Evolutionary conservation across 2,113 vertebrate genomes (phyloP), one percentile per base, ranked within the genome.

Genomic region (Phycodurus eques): DNA sequence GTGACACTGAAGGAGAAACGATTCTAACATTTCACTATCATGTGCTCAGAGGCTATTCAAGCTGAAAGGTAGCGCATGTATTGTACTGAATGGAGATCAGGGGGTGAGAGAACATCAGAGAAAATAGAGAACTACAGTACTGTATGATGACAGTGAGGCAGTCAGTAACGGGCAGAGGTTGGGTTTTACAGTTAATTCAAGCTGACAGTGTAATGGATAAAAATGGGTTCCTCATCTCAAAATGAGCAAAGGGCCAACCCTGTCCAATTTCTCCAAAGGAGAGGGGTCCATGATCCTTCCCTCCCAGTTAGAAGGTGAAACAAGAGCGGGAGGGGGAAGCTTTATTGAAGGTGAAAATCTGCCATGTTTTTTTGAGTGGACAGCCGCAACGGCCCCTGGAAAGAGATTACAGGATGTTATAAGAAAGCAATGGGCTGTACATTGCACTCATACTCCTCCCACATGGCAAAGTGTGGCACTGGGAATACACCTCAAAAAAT

Each of bases 401-500:
- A 64, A 83, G 81, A 92, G 89, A 90, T 91, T 92, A 90, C 79
- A 88, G 81, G 79, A 86, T 90, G 90, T 91, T 90, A 92, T 89
- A 87, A 89, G 85, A 88, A 90, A 88, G 86, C 90, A 88, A 90
- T 91, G 87, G 88, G 80, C 87, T 89, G 89, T 87, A 86, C 85
- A 84, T 54, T 80, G 75, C 75, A 71, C 82, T 85, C 83, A 86
- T 84, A 90, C 89, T 86, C 82, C 86, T 87, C 82, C 84, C 76
- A 80, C 81, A 70, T 53, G 75, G 79, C 74, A 78, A 70, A 75
- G 67, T 73, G 8, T 79, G 43, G 64, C 43, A 47, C 20, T 72
- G 72, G 59, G 79, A 47, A 66, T 77, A 72, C 64, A 54, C 31
- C 65, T 64, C 67, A 65, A 75, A 74, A 53, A 76, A 84, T 86